Base-by-base conservation (phyloP, 2,888 invertebrate species). In the Hipparchia semele region DNA sequence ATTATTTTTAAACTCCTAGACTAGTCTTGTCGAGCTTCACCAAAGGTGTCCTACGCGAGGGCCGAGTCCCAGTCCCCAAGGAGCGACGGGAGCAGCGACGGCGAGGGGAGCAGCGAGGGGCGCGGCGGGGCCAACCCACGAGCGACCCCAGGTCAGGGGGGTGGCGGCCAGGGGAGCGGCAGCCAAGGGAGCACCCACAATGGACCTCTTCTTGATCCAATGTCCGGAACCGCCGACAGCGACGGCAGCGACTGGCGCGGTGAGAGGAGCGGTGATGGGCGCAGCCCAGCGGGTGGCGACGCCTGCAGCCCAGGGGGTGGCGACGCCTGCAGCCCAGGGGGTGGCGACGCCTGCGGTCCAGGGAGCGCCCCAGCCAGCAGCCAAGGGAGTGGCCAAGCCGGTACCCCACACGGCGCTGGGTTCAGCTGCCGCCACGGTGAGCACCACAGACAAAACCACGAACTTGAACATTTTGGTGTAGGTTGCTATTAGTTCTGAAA, bases 401-500 rank as follows among this genome's bases (percentile, higher is more conserved):
- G 54, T 70, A 46, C 73, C 73, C 74, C 71, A 68, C 61, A 79
- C 72, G 33, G 83, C 90, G 70, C 89, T 89, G 68, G 92, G 91
- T 62, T 84, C 89, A 80, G 95, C 95, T 67, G 92, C 93, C 81
- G 90, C 95, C 75, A 95, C 82, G 83, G 95, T 95, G 82, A 95
- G 83, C 77, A 95, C 89, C 84, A 94, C 94, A 84, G 94, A 95
- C 94, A 96, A 95, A 90, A 95, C 95, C 94, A 95, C 94, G 94
- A 94, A 86, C 89, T 92, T 94, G 84, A 89, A 91, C 94, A 94
- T 94, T 90, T 89, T 94, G 92, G 91, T 93, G 92, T 93, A 91
- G 91, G 90, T 90, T 91, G 91, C 82, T 69, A 68, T 66, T 66
- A 71, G 80, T 84, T 81, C 83, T 81, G 78, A 84, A 82, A 86